Conservation (phyloP, 1,140 invertebrate species). For the Hirudo medicinalis region DNA sequence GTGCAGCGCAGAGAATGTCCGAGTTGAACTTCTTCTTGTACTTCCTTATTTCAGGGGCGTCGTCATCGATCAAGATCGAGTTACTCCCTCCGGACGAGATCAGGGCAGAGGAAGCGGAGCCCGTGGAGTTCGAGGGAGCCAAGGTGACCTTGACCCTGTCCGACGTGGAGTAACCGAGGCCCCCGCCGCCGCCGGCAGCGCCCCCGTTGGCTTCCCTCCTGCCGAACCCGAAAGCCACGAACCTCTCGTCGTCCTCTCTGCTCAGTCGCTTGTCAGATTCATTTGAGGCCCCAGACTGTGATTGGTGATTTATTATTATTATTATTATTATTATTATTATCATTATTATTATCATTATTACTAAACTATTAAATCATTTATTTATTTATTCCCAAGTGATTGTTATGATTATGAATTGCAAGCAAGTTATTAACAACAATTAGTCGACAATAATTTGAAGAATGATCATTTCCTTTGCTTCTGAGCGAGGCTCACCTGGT, state of each 20-base stretch:
- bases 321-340: too few species aligned
- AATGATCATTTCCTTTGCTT: too few species aligned
- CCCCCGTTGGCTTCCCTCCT: not conserved
- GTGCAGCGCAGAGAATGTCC: constrained; percentile 92
- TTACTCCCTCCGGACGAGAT: constrained; percentile 54
- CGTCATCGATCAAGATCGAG: constrained; percentile 35
- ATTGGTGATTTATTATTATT: too few species aligned
- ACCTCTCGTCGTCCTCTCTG: constrained; percentile 2
- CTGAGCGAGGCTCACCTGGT: too few species aligned
- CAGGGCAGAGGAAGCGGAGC: constrained; percentile 59
- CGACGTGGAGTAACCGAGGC: too few species aligned
- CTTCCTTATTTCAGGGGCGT: constrained; percentile 95
- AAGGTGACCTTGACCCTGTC: constrained; percentile 6
- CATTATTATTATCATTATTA: too few species aligned
- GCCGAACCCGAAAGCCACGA: not conserved
- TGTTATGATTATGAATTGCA: too few species aligned
- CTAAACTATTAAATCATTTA: too few species aligned
- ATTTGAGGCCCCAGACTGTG: not conserved
- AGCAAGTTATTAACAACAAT: too few species aligned
- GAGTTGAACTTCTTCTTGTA: constrained; percentile 92
- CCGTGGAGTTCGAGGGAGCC: not conserved
- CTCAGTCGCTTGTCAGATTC: not conserved
- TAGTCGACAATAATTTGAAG: too few species aligned
- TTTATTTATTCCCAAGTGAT: too few species aligned
- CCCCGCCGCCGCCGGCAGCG: not conserved